A percentile compares a stretch with the other conserved stretches of the same genome.
Evolutionary conservation across 1,140 invertebrate genomes (phyloP).

Genomic region (Diabrotica undecimpunctata): DNA sequence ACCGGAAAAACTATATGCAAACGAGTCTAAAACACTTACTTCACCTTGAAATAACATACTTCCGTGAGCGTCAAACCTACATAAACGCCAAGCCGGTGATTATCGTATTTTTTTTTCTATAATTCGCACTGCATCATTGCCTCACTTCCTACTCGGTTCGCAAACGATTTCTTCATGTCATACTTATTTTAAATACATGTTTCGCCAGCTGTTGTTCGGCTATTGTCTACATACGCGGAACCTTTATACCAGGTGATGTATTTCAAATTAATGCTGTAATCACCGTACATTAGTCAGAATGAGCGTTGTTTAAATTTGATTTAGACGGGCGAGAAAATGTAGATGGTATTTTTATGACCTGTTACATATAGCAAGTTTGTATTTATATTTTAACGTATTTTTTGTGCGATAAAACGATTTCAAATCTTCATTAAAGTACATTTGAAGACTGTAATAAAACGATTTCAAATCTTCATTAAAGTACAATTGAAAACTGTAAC

Average conservation of each 20-base stretch:
- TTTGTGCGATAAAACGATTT: too few relatives aligned
- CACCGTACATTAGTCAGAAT: too few relatives aligned
- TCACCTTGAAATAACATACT: constrained; percentile 21
- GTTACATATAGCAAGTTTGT: too few relatives aligned
- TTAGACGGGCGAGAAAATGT: too few relatives aligned
- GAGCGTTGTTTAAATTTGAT: too few relatives aligned
- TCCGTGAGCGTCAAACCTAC: constrained; percentile 23
- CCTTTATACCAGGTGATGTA: neutral
- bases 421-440: too few relatives aligned
- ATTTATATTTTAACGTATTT: too few relatives aligned
- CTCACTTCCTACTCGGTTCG: constrained; percentile 18
- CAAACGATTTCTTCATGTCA: constrained; percentile 9
- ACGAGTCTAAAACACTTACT: constrained; percentile 20
- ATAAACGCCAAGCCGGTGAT: constrained; percentile 17
- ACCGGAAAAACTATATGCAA: constrained; percentile 20
- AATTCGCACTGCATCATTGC: constrained; percentile 15
- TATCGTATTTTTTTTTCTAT: constrained; percentile 16
- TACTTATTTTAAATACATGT: constrained; percentile 14
- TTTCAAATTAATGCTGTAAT: neutral
- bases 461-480: too few relatives aligned
- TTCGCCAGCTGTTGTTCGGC: neutral
- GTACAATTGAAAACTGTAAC: too few relatives aligned
- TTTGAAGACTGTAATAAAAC: too few relatives aligned
- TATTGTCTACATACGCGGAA: neutral
- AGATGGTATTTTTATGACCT: too few relatives aligned